Evolutionary conservation across 92 coral and sea anemone species (phyloP).

Genomic region (Zoanthus gigantus): DNA sequence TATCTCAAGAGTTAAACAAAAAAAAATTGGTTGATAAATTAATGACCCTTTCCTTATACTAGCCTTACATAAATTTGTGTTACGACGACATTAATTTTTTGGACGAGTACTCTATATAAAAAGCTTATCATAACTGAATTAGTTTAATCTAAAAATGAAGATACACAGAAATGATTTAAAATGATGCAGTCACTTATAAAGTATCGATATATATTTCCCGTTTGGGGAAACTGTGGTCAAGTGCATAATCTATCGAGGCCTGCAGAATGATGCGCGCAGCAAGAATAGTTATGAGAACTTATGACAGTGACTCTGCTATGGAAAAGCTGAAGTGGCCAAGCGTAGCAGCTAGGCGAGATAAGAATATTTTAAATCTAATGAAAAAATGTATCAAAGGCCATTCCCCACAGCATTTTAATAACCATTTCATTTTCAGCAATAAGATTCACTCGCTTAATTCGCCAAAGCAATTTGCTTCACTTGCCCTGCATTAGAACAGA

Average conservation of each 20-base stretch:
- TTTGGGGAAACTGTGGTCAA: constrained; percentile 64
- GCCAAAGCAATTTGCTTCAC: neutral
- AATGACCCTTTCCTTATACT: too few relatives aligned
- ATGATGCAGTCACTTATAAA: constrained; percentile 53
- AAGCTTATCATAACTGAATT: too few relatives aligned
- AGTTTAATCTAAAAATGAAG: too few relatives aligned
- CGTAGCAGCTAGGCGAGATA: constrained; percentile 28
- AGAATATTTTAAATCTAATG: constrained; percentile 42
- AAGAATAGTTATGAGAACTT: constrained; percentile 40
- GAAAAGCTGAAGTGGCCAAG: constrained; percentile 37
- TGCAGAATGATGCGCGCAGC: constrained; percentile 47
- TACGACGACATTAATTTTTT: too few relatives aligned
- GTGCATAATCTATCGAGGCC: constrained; percentile 19
- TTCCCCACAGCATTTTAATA: constrained; percentile 46
- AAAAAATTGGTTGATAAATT: too few relatives aligned
- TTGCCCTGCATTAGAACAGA: neutral
- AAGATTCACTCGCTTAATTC: neutral
- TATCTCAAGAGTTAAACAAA: too few relatives aligned
- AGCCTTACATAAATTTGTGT: too few relatives aligned
- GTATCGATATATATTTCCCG: constrained; percentile 35
- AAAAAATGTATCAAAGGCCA: constrained; percentile 52
- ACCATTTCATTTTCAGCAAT: neutral
- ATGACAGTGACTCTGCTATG: constrained; percentile 45
- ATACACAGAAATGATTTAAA: too few relatives aligned
- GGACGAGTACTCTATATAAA: too few relatives aligned